Evolutionary conservation across 2,797 vertebrate genomes (phyloP), one percentile per base, ranked within the genome.

Genomic region (Microctenopoma steveboyesi): DNA sequence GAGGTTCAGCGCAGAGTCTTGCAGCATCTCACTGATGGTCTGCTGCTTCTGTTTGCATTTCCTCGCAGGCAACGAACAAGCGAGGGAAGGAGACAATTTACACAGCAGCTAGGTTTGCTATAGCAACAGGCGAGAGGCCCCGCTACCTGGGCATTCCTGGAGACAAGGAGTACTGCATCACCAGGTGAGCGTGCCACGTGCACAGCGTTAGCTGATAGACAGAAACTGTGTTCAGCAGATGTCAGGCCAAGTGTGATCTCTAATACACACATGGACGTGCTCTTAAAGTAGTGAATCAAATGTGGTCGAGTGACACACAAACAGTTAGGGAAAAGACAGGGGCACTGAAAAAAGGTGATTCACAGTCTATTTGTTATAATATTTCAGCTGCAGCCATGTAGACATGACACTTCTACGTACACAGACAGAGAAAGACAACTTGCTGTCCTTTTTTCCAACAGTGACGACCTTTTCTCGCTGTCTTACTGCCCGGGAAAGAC

Each of bases 381-480:
- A 46, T n/a, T 46, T 9, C 7, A 7, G 10, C 43, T 3, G 3
- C n/a, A 3, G 9, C 6, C 14, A n/a, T 45, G 5, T 16, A 14
- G 6, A n/a, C 43, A 45, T 15, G 14, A 6, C 15, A 18, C n/a
- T 2, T 2, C n/a, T 18, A 46, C 45, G 18, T 46, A 46, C 1
- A 18, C 7, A 18, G 2, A n/a, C 7, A 18, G 14, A 18, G 4
- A 22, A 22, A 11, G 65, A 59, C 25, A 3, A 5, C 13, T 7
- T 1, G 0, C 25, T 53, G 51, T 42, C 1, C 57, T 3, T 51
- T 9, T 47, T 2, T 48, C 62, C 43, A 2, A 8, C 86, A 99
- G 98, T 7, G 98, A 99, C 46, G 98, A 99, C 86, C 95, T 99
- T 55, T 99, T 99, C 83, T 99, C 95, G 0, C 83, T 99, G 91